Conservation (phyloP, 2,797 vertebrate genomes). For the Aulostomus chinensis region DNA sequence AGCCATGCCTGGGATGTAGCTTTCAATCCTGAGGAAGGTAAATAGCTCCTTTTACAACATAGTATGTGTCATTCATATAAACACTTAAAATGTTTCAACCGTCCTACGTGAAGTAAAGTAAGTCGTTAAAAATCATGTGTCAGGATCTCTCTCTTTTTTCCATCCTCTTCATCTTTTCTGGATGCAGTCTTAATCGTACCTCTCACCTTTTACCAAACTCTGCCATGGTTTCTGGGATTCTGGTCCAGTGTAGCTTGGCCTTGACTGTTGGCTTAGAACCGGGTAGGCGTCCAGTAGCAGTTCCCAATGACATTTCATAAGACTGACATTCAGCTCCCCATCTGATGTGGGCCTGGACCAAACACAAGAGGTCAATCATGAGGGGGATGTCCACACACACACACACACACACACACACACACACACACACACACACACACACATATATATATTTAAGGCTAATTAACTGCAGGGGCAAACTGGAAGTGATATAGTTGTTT, state of each 20-base stretch:
- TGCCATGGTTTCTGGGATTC: constrained; percentile 61
- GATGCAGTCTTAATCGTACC: too few species aligned
- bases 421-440: too few species aligned
- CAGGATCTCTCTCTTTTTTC: too few species aligned
- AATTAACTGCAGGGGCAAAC: too few species aligned
- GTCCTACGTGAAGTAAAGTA: too few species aligned
- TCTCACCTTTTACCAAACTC: constrained; percentile 60
- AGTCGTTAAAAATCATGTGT: too few species aligned
- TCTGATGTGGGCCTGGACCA: constrained; percentile 67
- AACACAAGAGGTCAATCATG: constrained; percentile 30
- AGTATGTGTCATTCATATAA: not conserved
- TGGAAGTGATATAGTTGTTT: too few species aligned
- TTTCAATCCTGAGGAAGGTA: constrained; percentile 54
- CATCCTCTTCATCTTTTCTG: too few species aligned
- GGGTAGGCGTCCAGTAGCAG: constrained; percentile 35
- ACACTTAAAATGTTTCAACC: not conserved
- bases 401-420: too few species aligned
- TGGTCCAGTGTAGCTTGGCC: constrained; percentile 68
- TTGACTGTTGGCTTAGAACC: constrained; percentile 58
- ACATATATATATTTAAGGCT: too few species aligned
- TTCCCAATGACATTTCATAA: constrained; percentile 70
- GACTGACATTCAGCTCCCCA: constrained; percentile 83
- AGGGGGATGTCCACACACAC: not conserved
- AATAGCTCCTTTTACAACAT: constrained; percentile 5
- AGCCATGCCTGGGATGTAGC: constrained; percentile 75